Base-by-base conservation (phyloP, 2,888 invertebrate species). In the Taenaris catops region DNA sequence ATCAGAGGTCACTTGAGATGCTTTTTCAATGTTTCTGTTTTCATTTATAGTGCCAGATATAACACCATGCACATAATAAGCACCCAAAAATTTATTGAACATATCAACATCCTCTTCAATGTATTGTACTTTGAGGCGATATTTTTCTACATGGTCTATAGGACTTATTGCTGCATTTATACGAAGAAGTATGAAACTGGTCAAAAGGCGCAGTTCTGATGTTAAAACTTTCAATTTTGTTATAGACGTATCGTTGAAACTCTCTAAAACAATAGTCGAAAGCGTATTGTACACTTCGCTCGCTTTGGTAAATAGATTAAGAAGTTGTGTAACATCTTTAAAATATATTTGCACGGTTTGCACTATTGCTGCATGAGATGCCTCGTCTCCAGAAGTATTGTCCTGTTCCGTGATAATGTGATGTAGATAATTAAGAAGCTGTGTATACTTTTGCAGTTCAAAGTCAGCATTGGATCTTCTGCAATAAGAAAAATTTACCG, bases 101-200 rank as follows among this genome's bases (percentile, higher is more conserved):
- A 90, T 89, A 8, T 70, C 63, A 1, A 94, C 89, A 63, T 96
- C 94, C 51, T 94, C 91, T 10, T 87, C 68, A 6, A 91, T 79
- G 48, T 95, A 94, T 24, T 89, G 69, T 4, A 92, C 87, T 72
- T 94, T 94, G 0, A 96, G 67, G 0, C 90, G 84, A 46, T 92
- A 90, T 68, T 96, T 96, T 38, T 93, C 91, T 0, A 95, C 91
- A 0, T 96, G 96, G 83, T 98, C 98, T 2, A 97, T 92, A 0
- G 90, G 70, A 8, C 92, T 92, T 5, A 93, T 79, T 61, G 90
- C 89, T 0, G 90, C 84, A 57, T 91, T 88, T 2, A 93, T 61
- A 47, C 84, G 76, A 0, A 89, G 60, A 51, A 91, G 89, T 0
- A 91, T 47, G 8, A 89, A 65, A 46, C 91, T 91, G 2, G 90